These are phyloP conservation scores for Disparrhopalites patrizii DNA, from an alignment of 2,888 invertebrate species.

Conservation along the genomic window DNA sequence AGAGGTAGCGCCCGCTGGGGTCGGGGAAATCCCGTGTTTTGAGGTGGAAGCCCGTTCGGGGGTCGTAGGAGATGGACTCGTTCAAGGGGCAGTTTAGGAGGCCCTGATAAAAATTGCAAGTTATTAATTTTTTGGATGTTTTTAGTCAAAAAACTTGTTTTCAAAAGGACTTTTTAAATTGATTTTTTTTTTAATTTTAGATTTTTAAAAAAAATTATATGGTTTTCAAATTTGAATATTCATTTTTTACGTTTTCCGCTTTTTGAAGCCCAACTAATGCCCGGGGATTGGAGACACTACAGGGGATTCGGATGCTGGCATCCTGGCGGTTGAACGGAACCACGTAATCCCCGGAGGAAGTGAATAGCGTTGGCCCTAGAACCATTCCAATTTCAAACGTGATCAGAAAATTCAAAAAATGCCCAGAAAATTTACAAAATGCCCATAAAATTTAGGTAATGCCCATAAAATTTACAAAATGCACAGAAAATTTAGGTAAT, in stretches of 20 bases:
- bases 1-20: constrained; percentile 37
- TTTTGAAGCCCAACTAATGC: constrained; percentile 43
- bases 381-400: not conserved
- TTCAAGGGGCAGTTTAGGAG: constrained; percentile 42
- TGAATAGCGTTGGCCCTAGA: constrained; percentile 36
- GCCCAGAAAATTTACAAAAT: too few species aligned
- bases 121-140: too few species aligned
- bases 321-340: constrained; percentile 34
- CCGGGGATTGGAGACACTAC: constrained; percentile 38
- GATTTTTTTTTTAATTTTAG: not conserved
- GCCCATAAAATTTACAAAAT: not conserved
- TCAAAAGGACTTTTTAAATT: too few species aligned
- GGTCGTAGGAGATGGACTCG: constrained; percentile 43
- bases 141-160: too few species aligned
- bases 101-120: constrained; percentile 29
- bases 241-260: constrained; percentile 39
- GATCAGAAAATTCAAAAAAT: too few species aligned
- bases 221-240: not conserved
- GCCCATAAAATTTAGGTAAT: too few species aligned
- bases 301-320: constrained; percentile 36
- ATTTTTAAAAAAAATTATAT: not conserved
- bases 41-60: constrained; percentile 38
- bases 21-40: constrained; percentile 33
- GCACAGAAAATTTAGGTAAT: too few species aligned
- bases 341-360: constrained; percentile 34